phyloP scores from a whole-genome alignment of 64 coral and sea anemone genomes.

The Actinia tenebrosa region DNA sequence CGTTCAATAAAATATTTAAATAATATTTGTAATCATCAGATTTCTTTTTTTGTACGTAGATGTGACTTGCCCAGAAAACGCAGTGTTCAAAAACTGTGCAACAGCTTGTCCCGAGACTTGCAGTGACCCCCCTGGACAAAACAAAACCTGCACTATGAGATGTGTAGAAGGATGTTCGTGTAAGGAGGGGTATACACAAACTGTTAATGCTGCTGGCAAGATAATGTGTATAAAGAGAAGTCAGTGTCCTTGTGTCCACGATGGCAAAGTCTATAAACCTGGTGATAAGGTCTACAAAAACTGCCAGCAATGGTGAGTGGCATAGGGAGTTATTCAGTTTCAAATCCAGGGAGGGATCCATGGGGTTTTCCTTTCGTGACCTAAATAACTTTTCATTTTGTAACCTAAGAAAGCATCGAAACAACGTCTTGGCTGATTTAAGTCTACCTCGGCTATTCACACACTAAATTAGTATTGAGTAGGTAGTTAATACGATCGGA shows the following conservation, averaged over 20 bases:
- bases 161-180: conserved; percentile 80
- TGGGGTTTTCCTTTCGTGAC: too few species aligned
- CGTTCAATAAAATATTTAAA: too few species aligned
- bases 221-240: conserved; percentile 50
- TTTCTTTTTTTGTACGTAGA: conserved; percentile 16
- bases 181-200: conserved; percentile 48
- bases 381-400: too few species aligned
- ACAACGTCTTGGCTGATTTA: too few species aligned
- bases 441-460: too few species aligned
- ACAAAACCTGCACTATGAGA: conserved; percentile 48
- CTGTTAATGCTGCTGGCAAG: conserved; percentile 41
- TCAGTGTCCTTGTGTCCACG: conserved; percentile 58
- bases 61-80: conserved; percentile 54
- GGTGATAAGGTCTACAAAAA: conserved; percentile 43
- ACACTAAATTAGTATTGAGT: too few species aligned
- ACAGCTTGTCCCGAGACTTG: conserved; percentile 67
- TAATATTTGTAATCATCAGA: neutral
- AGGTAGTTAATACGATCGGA: too few species aligned
- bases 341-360: too few species aligned
- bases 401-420: too few species aligned
- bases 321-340: neutral
- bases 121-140: conserved; percentile 34
- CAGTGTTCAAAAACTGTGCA: conserved; percentile 58
- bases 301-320: conserved; percentile 68
- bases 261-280: conserved; percentile 57